A percentile compares a stretch with the other conserved stretches of the same genome.
Evolutionary conservation across 2,113 vertebrate species (phyloP).

Genomic region (Mus spicilegus): DNA sequence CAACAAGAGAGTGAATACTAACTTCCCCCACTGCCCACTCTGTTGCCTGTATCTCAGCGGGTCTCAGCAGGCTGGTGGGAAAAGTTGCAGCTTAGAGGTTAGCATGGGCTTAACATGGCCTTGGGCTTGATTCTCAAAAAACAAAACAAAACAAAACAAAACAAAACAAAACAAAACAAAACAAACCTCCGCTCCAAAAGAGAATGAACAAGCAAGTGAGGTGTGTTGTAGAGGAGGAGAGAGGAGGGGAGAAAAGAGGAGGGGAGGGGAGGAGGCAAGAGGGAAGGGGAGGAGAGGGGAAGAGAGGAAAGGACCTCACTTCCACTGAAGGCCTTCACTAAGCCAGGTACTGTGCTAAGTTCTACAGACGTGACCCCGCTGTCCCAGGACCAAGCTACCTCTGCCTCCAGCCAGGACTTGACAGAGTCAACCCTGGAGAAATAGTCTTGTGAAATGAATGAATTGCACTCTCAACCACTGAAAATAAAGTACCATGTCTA

Average conservation of each 20-base stretch:
- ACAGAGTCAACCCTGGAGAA: not conserved
- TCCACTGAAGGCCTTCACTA: not conserved
- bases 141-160: too few species aligned
- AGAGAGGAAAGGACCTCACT: too few species aligned
- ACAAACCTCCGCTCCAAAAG: not conserved
- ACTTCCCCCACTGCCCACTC: too few species aligned
- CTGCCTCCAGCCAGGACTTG: not conserved
- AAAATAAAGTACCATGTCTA: not conserved
- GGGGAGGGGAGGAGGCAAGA: too few species aligned
- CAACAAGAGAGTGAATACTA: not conserved
- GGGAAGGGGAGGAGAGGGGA: rapidly evolving
- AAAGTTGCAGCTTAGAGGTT: not conserved
- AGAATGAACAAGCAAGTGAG: not conserved
- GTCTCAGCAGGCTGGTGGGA: not conserved
- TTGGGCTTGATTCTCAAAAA: not conserved
- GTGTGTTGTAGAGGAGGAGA: too few species aligned
- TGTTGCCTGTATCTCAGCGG: not conserved
- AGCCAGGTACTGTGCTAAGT: not conserved
- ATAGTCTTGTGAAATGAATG: not conserved
- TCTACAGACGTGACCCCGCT: not conserved
- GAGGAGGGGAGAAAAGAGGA: too few species aligned
- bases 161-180: too few species aligned
- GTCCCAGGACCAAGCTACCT: not conserved
- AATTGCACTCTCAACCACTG: not conserved
- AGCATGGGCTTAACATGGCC: not conserved